These are phyloP conservation scores for Trissonchulus latispiculum DNA, from an alignment of 2,888 invertebrate species.

Conservation along the genomic window DNA sequence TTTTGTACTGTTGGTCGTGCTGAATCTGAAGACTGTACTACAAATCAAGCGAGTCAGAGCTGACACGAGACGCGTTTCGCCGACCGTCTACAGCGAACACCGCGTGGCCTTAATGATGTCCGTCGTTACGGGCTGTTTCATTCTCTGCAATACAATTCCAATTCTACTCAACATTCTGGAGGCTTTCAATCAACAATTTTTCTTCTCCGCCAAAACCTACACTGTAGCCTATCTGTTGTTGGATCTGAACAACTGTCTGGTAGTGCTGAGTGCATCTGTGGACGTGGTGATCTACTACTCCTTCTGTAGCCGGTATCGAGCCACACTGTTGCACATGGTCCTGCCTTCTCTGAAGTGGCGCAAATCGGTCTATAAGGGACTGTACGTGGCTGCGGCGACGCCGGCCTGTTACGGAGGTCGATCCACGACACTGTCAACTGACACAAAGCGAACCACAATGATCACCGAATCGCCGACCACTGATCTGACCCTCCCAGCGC, in stretches of 20 bases:
- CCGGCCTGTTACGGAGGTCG: too few relatives aligned
- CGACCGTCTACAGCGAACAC: neutral
- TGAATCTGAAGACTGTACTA: neutral
- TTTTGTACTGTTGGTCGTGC: neutral
- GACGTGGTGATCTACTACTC: constrained; percentile 4
- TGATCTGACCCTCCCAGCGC: too few relatives aligned
- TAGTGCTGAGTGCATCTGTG: constrained; percentile 6
- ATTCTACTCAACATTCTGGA: constrained; percentile 13
- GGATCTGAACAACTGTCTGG: constrained; percentile 1
- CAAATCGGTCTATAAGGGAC: too few relatives aligned
- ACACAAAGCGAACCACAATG: too few relatives aligned
- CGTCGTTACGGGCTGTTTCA: neutral
- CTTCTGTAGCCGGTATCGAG: constrained; percentile 4
- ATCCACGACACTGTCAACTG: too few relatives aligned
- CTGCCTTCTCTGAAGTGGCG: too few relatives aligned
- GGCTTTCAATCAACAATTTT: constrained; percentile 4
- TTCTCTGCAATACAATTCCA: constrained; percentile 12
- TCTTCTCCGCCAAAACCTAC: neutral
- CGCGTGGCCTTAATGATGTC: constrained; percentile 14
- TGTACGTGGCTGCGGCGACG: too few relatives aligned
- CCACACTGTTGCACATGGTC: neutral
- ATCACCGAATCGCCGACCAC: too few relatives aligned
- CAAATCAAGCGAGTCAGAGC: neutral
- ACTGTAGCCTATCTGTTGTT: neutral
- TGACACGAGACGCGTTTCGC: neutral